phyloP scores from a whole-genome alignment of 2,113 vertebrate genomes.

The Sorex araneus region DNA sequence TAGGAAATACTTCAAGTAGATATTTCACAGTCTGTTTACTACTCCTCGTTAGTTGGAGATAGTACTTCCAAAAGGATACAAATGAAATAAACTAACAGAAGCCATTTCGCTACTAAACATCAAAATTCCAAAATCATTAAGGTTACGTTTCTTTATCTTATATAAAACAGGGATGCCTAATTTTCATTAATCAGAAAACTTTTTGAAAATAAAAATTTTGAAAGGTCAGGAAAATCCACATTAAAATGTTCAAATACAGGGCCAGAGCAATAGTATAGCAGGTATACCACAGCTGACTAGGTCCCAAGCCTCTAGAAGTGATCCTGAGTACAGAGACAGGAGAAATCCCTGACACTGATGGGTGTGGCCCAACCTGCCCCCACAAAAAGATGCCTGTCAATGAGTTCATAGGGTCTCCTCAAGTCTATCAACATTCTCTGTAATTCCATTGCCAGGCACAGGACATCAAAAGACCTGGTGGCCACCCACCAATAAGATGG shows the following conservation, averaged over 20 bases:
- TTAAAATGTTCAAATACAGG: background rate
- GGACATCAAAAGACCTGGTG: too few relatives aligned
- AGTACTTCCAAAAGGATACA: slow-evolving; percentile 13
- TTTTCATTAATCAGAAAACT: slow-evolving; percentile 18
- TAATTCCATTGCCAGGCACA: background rate
- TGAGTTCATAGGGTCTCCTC: background rate
- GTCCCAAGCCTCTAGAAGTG: too few relatives aligned
- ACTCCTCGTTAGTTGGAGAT: background rate
- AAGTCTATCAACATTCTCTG: background rate
- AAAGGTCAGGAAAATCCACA: background rate
- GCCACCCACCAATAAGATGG: too few relatives aligned
- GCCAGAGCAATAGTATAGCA: background rate
- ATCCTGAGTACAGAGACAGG: too few relatives aligned
- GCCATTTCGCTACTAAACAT: background rate
- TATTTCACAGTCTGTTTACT: slow-evolving; percentile 27
- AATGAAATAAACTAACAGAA: background rate
- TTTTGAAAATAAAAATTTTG: slow-evolving; percentile 44
- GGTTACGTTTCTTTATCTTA: slow-evolving; percentile 6
- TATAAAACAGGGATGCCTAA: slow-evolving; percentile 3
- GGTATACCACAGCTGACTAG: too few relatives aligned
- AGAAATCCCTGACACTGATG: too few relatives aligned
- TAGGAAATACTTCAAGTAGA: slow-evolving; percentile 36
- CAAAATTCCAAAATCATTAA: background rate
- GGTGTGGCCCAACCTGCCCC: background rate
- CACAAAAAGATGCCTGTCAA: background rate